These are phyloP conservation scores for Drosophila pandora DNA, from an alignment of 1,140 invertebrate genomes.

Conservation along the genomic window DNA sequence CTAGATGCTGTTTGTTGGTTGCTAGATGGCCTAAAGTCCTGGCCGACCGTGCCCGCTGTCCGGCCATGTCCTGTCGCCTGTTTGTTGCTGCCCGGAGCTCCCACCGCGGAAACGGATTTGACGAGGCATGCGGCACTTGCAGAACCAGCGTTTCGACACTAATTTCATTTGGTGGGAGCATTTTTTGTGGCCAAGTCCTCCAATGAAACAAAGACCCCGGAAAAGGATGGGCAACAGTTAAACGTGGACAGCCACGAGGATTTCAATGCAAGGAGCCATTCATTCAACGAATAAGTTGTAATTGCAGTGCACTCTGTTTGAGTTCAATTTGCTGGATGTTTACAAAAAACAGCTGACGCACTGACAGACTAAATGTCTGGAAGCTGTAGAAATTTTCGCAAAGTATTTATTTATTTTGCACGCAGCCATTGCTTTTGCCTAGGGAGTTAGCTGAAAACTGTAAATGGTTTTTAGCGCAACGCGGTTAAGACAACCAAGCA, in stretches of 20 bases:
- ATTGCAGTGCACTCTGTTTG: conserved; percentile 62
- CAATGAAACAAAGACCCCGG: conserved; percentile 14
- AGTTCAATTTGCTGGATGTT: conserved; percentile 63
- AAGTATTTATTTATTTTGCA: conserved; percentile 73
- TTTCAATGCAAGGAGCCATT: conserved; percentile 7
- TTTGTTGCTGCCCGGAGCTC: conserved; percentile 28
- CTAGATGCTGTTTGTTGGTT: conserved; percentile 28
- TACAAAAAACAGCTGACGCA: conserved; percentile 18
- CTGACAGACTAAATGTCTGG: conserved; percentile 1
- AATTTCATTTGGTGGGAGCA: conserved; percentile 71
- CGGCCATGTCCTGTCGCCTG: conserved; percentile 30
- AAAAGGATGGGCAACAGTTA: conserved; percentile 8
- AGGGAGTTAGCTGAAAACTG: conserved; percentile 64
- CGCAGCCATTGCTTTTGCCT: conserved; percentile 61
- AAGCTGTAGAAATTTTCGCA: conserved; percentile 41
- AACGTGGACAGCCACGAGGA: conserved; percentile 6
- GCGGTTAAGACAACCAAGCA: conserved; percentile 45
- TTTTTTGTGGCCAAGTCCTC: conserved; percentile 51
- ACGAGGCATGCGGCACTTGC: conserved; percentile 56
- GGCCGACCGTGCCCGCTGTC: conserved; percentile 65
- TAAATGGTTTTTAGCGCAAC: conserved; percentile 55
- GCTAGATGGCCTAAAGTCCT: conserved; percentile 34
- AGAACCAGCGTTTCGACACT: conserved; percentile 76
- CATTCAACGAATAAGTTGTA: conserved; percentile 59
- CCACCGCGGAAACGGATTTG: conserved; percentile 55